phyloP scores from a whole-genome alignment of 2,113 vertebrate species.

The Odontophorus gujanensis region DNA sequence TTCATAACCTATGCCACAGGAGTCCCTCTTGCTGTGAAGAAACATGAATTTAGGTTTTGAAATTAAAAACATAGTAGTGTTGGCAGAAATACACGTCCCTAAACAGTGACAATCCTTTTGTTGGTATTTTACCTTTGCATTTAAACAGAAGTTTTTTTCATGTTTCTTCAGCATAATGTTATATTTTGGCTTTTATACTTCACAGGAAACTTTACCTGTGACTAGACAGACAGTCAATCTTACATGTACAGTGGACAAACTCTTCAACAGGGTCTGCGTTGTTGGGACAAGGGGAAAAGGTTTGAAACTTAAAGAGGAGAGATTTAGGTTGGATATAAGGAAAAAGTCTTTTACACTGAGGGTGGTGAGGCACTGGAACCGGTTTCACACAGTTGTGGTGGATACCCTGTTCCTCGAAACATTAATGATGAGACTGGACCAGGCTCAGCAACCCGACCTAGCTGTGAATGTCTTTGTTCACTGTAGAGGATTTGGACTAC shows the following conservation, averaged over 20 bases:
- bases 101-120: background rate
- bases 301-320: no score
- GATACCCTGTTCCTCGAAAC: no score
- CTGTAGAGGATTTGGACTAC: no score
- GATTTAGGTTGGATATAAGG: no score
- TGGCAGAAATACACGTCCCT: background rate
- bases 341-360: no score
- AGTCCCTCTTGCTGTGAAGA: background rate
- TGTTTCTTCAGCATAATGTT: background rate
- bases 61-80: background rate
- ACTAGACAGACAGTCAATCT: background rate
- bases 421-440: no score
- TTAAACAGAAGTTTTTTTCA: background rate
- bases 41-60: background rate
- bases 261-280: no score
- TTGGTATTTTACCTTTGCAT: background rate
- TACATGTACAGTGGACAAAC: background rate
- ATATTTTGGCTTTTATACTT: background rate
- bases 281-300: no score
- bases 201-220: background rate
- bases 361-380: no score
- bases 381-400: no score
- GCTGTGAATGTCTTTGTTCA: no score
- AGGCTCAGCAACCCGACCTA: no score
- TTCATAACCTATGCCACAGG: background rate